Evolutionary conservation across 2,113 vertebrate genomes (phyloP).

Genomic region (Hippocampus mohnikei): DNA sequence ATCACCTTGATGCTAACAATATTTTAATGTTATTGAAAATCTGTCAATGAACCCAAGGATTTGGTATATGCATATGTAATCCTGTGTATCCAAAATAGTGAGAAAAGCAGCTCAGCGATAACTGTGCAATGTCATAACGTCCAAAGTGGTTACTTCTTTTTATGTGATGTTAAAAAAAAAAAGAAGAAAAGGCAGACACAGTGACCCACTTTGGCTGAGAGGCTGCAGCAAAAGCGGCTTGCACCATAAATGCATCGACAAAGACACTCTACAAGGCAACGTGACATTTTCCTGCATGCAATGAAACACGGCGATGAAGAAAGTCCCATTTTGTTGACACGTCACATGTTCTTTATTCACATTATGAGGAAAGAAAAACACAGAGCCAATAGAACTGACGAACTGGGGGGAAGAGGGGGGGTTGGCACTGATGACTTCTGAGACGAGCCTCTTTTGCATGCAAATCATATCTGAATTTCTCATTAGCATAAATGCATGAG

Average conservation of each 20-base stretch:
- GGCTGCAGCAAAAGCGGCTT: conserved; percentile 35
- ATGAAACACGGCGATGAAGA: conserved; percentile 38
- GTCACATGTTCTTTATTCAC: conserved; percentile 45
- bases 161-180: conserved; percentile 25
- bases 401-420: conserved; percentile 64
- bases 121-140: conserved; percentile 49
- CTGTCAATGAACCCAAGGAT: no score
- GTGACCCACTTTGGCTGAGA: conserved; percentile 65
- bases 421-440: conserved; percentile 90
- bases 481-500: conserved; percentile 99
- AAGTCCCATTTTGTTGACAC: conserved; percentile 54
- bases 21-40: no score
- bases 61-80: neutral
- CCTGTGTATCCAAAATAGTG: neutral
- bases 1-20: no score
- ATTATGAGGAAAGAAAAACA: conserved; percentile 62
- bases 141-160: conserved; percentile 43
- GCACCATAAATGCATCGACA: conserved; percentile 64
- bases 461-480: conserved; percentile 99
- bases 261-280: conserved; percentile 47
- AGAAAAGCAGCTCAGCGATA: conserved; percentile 34
- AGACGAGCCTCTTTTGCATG: conserved; percentile 99
- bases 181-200: conserved; percentile 62
- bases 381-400: conserved; percentile 80
- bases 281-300: conserved; percentile 36